Percentiles rank a stretch among this genome's conserved stretches.
Conservation (phyloP, 2,113 vertebrate species). For the Entelurus aequoreus region DNA sequence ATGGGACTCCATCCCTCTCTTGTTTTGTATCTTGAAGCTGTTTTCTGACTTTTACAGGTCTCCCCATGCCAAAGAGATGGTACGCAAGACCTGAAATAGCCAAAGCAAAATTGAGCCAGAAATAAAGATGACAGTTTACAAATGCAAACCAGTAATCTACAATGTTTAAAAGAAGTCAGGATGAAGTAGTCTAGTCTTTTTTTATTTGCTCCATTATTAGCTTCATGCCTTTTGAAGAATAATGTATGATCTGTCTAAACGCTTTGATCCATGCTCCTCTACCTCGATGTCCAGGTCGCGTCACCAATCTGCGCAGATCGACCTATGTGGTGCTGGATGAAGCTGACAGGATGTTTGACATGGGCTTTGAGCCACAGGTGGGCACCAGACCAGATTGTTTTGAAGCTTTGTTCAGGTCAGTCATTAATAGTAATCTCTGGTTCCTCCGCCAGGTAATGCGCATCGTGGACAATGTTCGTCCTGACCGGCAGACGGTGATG, state of each 20-base stretch:
- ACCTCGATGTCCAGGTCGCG: slow-evolving; percentile 77
- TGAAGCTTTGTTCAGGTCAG: no score
- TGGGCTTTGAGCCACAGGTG: slow-evolving; percentile 99
- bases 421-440: not conserved
- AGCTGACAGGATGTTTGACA: slow-evolving; percentile 99
- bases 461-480: slow-evolving; percentile 94
- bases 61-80: slow-evolving; percentile 86
- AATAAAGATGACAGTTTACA: not conserved
- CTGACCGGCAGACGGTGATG: slow-evolving; percentile 98
- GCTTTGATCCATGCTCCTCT: slow-evolving; percentile 23
- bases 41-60: slow-evolving; percentile 98
- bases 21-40: slow-evolving; percentile 96
- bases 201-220: slow-evolving; percentile 17
- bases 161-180: slow-evolving; percentile 9
- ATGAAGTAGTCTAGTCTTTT: slow-evolving; percentile 1
- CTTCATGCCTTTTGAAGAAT: slow-evolving; percentile 18
- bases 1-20: slow-evolving; percentile 92
- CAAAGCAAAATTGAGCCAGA: slow-evolving; percentile 11
- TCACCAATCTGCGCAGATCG: slow-evolving; percentile 91
- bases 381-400: slow-evolving; percentile 5
- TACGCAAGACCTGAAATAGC: slow-evolving; percentile 85
- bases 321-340: slow-evolving; percentile 97
- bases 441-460: slow-evolving; percentile 86
- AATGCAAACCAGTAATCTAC: slow-evolving; percentile 10
- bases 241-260: not conserved